Evolutionary conservation across 2,888 invertebrate species (phyloP).

Genomic region (Cheilosia impressa): DNA sequence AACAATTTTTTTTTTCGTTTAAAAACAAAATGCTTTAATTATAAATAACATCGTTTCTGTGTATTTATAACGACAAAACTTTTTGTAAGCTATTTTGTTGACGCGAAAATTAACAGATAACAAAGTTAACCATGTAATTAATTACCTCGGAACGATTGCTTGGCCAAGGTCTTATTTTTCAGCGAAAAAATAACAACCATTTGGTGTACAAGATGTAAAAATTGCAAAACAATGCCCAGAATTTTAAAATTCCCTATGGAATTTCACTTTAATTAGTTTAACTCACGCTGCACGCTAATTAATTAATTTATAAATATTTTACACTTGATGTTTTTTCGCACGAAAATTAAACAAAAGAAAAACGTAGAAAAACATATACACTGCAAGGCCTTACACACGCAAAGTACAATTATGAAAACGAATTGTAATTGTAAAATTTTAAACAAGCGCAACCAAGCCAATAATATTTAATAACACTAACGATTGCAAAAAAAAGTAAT

Average conservation of each 20-base stretch:
- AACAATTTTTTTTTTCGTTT: conserved; percentile 47
- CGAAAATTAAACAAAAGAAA: conserved; percentile 41
- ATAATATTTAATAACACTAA: conserved; percentile 37
- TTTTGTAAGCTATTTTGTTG: conserved; percentile 36
- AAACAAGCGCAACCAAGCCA: conserved; percentile 52
- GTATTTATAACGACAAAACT: conserved; percentile 59
- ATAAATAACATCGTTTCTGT: conserved; percentile 55
- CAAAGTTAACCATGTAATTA: conserved; percentile 51
- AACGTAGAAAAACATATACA: conserved; percentile 12
- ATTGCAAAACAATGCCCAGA: conserved; percentile 45
- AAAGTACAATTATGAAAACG: conserved; percentile 56
- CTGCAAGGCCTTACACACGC: conserved; percentile 63
- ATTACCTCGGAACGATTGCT: conserved; percentile 74
- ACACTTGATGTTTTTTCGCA: conserved; percentile 73
- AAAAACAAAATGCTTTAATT: conserved; percentile 59
- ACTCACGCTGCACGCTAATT: conserved; percentile 48
- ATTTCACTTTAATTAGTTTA: conserved; percentile 37
- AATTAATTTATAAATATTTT: conserved; percentile 48
- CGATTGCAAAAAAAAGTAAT: conserved; percentile 32
- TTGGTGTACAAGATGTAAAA: conserved; percentile 71
- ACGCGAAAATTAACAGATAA: conserved; percentile 69
- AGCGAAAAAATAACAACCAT: conserved; percentile 75
- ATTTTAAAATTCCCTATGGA: conserved; percentile 28
- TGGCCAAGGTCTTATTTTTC: conserved; percentile 75
- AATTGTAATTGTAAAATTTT: conserved; percentile 24